These are phyloP conservation scores for Synanthedon andrenaeformis DNA, from an alignment of 2,888 invertebrate species.

Conservation along the genomic window DNA sequence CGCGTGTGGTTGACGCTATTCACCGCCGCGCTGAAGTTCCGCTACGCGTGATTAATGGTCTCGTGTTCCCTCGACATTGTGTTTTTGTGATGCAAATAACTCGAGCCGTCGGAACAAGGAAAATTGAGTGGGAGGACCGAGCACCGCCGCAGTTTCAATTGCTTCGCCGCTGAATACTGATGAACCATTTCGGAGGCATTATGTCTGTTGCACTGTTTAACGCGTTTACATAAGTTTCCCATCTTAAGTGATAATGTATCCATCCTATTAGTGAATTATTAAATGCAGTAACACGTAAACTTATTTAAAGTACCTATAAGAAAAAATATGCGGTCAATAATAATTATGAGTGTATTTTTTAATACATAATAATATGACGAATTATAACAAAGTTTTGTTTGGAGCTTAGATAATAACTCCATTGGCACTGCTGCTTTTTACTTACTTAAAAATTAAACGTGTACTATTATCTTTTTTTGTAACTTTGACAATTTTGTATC, in stretches of 20 bases:
- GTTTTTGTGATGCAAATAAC: constrained; percentile 71
- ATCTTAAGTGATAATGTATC: constrained; percentile 12
- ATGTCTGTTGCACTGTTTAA: constrained; percentile 41
- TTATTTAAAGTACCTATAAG: too few species aligned
- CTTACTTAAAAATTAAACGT: too few species aligned
- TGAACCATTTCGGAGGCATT: constrained; percentile 58
- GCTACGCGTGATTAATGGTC: constrained; percentile 65
- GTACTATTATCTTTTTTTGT: too few species aligned
- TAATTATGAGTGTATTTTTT: too few species aligned
- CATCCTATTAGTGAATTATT: not conserved
- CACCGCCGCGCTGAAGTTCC: constrained; percentile 51
- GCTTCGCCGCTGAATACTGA: constrained; percentile 65
- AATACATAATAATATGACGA: too few species aligned
- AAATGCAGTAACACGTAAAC: too few species aligned
- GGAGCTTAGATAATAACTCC: too few species aligned
- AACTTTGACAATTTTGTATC: too few species aligned
- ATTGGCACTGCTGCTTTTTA: too few species aligned
- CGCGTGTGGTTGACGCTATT: constrained; percentile 62
- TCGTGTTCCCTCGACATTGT: constrained; percentile 64
- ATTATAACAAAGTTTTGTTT: too few species aligned
- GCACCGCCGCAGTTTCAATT: constrained; percentile 65
- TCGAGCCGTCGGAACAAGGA: constrained; percentile 66
- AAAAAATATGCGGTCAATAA: too few species aligned
- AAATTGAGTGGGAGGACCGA: constrained; percentile 65
- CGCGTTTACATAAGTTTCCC: constrained; percentile 24